Evolutionary conservation across 2,113 vertebrate species (phyloP), one percentile per base, ranked within the genome.

Genomic region (Oryzias celebensis): DNA sequence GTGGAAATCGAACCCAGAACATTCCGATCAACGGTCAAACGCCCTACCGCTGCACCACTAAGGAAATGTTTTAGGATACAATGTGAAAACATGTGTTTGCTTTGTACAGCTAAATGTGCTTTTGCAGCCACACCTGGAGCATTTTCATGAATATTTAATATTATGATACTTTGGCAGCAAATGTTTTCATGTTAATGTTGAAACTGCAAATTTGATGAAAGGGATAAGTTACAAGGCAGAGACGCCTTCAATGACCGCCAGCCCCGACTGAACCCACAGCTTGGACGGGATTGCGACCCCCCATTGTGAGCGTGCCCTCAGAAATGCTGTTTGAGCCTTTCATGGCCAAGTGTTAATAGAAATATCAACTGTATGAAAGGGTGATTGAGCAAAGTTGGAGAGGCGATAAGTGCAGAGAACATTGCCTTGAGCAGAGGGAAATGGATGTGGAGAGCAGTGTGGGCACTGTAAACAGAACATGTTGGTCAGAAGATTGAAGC

Each of bases 351-450:
- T 22, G 69, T 61, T 76, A 68, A 76, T 41, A 49, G 54, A 68
- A 80, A 62, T 22, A 58, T 26, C 15, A 48, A 18, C 50, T 22
- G 56, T 52, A 42, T 56, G 18, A 68, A 31, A 36, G 4, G 1
- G 44, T 7, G 14, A 68, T 18, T 55, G 52, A 62, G 5, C 41
- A 64, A 59, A 60, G 55, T 55, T 67, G 51, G 24, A 42, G 12
- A 65, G 49, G 61, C 50, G 31, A 22, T 60, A 7, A 65, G 28
- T 7, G 48, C 14, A 24, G 24, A 61, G 58, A 16, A 14, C 52
- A n/a, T 42, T 16, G 17, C 58, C 47, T 51, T 62, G 64, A 44
- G 52, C 26, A 6, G n/a, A 63, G 62, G 65, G 5, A 64, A 69
- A 67, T 75, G 54, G 1, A 63, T 49, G 65, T 44, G 48, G 52